Percentiles rank a stretch among this genome's conserved stretches.
Conservation (phyloP, 2,113 vertebrate species). For the Pithys albifrons region DNA sequence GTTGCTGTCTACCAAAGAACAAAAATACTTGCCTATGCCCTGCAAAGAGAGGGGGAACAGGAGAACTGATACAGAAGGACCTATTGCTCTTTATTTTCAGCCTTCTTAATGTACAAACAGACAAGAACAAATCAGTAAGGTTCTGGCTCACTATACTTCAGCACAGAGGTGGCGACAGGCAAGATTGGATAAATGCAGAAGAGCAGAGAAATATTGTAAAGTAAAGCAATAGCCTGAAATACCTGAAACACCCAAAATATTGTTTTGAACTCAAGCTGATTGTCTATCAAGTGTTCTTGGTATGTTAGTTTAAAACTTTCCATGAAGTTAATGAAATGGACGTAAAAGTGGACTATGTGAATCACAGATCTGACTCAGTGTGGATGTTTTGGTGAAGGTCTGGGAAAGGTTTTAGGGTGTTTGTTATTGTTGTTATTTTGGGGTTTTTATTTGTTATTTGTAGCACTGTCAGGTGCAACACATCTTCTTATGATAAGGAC, state of each 20-base stretch:
- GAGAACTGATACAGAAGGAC: neutral
- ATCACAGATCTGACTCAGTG: neutral
- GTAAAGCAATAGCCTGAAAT: neutral
- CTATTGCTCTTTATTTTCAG: neutral
- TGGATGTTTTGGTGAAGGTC: neutral
- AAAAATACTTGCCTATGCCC: neutral
- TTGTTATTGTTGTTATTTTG: neutral
- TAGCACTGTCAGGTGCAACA: neutral
- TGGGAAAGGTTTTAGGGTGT: fast-evolving
- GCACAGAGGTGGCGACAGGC: neutral
- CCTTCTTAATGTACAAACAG: neutral
- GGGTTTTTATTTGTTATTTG: neutral
- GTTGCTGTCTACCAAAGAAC: neutral
- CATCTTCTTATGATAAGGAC: neutral
- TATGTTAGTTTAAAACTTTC: neutral
- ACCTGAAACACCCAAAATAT: neutral
- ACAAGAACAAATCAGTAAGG: neutral
- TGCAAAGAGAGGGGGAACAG: neutral
- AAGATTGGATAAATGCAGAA: neutral
- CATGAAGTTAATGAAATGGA: neutral
- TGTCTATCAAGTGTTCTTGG: neutral
- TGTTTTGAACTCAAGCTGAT: neutral
- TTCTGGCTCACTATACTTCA: neutral
- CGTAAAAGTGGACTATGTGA: neutral
- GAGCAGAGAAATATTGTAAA: neutral